Percentiles rank a stretch among this genome's conserved stretches.
phyloP scores from a whole-genome alignment of 2,113 vertebrate species.

The Lophochroa leadbeateri region DNA sequence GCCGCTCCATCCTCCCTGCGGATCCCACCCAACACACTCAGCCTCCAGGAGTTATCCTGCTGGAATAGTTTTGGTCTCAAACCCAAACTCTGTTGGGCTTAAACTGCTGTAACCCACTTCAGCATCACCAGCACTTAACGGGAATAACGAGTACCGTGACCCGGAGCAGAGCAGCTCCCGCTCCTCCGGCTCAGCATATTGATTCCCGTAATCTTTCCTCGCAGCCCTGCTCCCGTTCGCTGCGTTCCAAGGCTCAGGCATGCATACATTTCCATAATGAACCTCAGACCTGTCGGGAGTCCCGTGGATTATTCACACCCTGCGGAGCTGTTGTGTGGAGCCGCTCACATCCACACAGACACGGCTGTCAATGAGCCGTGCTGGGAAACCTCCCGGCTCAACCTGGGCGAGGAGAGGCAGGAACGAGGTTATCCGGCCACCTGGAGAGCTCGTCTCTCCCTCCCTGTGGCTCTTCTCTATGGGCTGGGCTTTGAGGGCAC shows the following conservation, averaged over 20 bases:
- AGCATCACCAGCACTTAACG: neutral
- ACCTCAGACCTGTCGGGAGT: neutral
- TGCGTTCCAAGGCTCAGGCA: slow-evolving; percentile 25
- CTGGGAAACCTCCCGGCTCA: neutral
- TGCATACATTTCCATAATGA: slow-evolving; percentile 40
- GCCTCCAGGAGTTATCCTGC: neutral
- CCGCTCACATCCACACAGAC: accelerated
- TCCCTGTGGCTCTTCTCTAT: neutral
- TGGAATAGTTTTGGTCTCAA: neutral
- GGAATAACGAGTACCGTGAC: neutral
- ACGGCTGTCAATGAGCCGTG: neutral
- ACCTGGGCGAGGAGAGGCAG: neutral
- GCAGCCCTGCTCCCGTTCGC: neutral
- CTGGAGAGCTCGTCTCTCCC: slow-evolving; percentile 15
- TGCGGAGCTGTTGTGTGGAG: neutral
- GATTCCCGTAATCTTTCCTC: neutral
- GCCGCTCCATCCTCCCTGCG: neutral
- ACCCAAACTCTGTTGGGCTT: neutral
- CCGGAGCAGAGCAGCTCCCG: neutral
- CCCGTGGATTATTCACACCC: neutral
- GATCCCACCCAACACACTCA: neutral
- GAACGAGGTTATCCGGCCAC: slow-evolving; percentile 19
- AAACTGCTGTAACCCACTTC: neutral
- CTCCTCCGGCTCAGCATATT: neutral
- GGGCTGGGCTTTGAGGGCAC: slow-evolving; percentile 42